Conservation (phyloP, 2,797 vertebrate genomes). For the Tachyglossus aculeatus region DNA sequence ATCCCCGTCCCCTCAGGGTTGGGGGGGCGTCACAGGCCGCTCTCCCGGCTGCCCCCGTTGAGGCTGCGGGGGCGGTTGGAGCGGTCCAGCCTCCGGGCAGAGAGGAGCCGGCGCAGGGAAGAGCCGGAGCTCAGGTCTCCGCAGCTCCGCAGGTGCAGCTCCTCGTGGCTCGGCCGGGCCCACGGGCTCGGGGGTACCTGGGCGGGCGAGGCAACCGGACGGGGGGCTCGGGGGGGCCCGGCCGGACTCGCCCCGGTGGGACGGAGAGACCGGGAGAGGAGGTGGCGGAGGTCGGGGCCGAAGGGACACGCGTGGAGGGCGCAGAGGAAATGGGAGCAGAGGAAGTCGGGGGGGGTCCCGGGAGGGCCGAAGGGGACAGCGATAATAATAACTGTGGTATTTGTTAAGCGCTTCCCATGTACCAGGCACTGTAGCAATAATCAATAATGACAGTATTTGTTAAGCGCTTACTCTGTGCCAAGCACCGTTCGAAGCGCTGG, state of each 20-base stretch:
- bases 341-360: neutral
- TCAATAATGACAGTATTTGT: too few relatives aligned
- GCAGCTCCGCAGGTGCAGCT: conserved; percentile 92
- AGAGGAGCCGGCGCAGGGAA: conserved; percentile 83
- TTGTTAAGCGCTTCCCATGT: too few relatives aligned
- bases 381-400: too few relatives aligned
- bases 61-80: conserved; percentile 80
- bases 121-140: conserved; percentile 92
- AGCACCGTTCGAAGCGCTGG: too few relatives aligned
- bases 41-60: conserved; percentile 85
- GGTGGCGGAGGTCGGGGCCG: neutral
- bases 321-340: neutral
- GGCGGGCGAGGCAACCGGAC: accelerated
- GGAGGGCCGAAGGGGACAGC: neutral
- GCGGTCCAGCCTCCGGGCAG: conserved; percentile 69
- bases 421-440: too few relatives aligned
- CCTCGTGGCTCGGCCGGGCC: conserved; percentile 66
- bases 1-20: too few relatives aligned
- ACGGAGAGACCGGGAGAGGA: neutral
- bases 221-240: accelerated
- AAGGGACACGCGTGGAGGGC: neutral
- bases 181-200: conserved; percentile 60
- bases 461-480: too few relatives aligned
- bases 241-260: neutral
- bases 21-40: conserved; percentile 75